These are phyloP conservation scores for Ctenicera cuprea DNA, from an alignment of 2,888 invertebrate species.

Conservation along the genomic window DNA sequence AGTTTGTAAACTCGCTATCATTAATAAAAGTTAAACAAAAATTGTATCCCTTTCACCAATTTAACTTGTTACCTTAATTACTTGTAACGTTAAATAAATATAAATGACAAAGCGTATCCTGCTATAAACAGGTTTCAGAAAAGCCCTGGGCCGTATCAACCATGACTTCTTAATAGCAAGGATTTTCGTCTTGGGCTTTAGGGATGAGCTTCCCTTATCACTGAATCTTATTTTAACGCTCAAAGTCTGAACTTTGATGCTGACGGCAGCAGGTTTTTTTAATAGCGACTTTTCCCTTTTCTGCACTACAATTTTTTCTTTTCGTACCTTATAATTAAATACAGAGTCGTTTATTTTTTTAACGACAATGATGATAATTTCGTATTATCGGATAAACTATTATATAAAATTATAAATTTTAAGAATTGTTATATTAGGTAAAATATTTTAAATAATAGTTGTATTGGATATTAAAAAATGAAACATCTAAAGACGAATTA, in stretches of 20 bases:
- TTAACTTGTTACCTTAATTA: background rate
- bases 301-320: too few relatives aligned
- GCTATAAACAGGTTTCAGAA: constrained; percentile 23
- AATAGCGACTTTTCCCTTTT: constrained; percentile 4
- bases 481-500: too few relatives aligned
- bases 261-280: constrained; percentile 17
- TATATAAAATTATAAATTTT: too few relatives aligned
- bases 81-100: background rate
- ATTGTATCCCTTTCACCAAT: background rate
- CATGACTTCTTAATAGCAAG: constrained; percentile 26
- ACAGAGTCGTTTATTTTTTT: too few relatives aligned
- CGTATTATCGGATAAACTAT: too few relatives aligned
- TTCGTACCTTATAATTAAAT: too few relatives aligned
- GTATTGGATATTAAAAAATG: too few relatives aligned
- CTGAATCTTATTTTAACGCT: constrained; percentile 24
- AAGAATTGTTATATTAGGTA: too few relatives aligned
- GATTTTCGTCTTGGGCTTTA: constrained; percentile 21
- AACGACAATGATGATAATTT: too few relatives aligned
- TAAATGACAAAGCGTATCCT: constrained; percentile 5
- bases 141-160: constrained; percentile 16
- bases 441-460: too few relatives aligned
- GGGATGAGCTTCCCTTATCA: constrained; percentile 24
- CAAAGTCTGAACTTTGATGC: constrained; percentile 20
- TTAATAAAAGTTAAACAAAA: too few relatives aligned
- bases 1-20: too few relatives aligned